These are phyloP conservation scores for Panzeria rudis DNA, from an alignment of 2,888 invertebrate genomes.

Conservation along the genomic window DNA sequence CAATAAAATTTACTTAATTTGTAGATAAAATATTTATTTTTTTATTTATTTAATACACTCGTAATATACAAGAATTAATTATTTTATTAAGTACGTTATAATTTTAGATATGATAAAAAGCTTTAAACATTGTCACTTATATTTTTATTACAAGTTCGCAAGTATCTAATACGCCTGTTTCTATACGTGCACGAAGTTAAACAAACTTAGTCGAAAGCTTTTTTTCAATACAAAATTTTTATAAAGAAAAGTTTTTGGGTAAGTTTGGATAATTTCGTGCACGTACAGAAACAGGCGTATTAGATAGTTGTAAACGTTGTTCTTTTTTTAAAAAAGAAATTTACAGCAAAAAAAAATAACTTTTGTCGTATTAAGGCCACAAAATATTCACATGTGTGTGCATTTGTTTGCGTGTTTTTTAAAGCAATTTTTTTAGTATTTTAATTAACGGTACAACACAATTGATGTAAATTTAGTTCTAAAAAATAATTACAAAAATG, in stretches of 20 bases:
- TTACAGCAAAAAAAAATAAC: conserved; percentile 7
- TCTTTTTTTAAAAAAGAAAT: conserved; percentile 7
- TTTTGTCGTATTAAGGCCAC: conserved; percentile 59
- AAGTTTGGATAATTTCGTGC: no score
- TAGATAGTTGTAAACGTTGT: conserved; percentile 38
- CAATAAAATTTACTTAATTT: background rate
- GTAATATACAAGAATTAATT: conserved; percentile 69
- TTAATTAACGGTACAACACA: conserved; percentile 49
- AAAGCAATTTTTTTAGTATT: conserved; percentile 27
- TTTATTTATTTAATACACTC: conserved; percentile 65
- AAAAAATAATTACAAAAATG: conserved; percentile 55
- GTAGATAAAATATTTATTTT: background rate
- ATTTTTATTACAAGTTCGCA: conserved; percentile 24
- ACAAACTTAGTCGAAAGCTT: no score
- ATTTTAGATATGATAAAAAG: conserved; percentile 20
- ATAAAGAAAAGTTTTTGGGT: no score
- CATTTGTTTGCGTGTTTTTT: conserved; percentile 27
- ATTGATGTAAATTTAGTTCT: conserved; percentile 41
- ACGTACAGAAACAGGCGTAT: background rate
- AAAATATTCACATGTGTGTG: conserved; percentile 47
- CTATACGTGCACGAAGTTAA: no score
- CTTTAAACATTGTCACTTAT: conserved; percentile 4
- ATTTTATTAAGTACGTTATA: conserved; percentile 62
- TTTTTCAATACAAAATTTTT: no score
- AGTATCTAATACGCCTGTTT: no score